Base-by-base conservation (phyloP, 2,797 vertebrate species). In the Anas bahamensis region DNA sequence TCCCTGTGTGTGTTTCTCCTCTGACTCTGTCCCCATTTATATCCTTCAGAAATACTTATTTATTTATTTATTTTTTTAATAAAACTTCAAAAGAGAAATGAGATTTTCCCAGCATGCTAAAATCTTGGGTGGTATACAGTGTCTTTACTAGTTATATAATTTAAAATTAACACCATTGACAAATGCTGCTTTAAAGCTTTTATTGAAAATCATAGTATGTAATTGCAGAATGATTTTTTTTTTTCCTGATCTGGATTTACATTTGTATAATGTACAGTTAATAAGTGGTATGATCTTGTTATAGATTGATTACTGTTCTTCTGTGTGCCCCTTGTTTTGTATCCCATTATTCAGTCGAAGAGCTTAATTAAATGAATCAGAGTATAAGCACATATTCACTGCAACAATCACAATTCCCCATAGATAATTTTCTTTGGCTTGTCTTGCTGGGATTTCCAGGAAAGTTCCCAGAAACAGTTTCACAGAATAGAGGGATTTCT, bases 391-490 rank as follows among this genome's bases (percentile, higher is more conserved):
- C 88, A 93, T 56, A 91, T 85, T 96, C 95, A 79, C 87, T 89
- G 86, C 88, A 94, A 94, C 89, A 90, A 90, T 95, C 59, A 8
- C 91, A 97, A 89, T 96, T 94, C 93, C 91, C 92, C 83, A 83
- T 85, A 94, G 94, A 96, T 95, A 91, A 88, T 91, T 96, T 92
- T 94, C 73, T 93, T 95, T 96, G 95, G 93, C 89, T 94, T 89
- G 86, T 87, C 73, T 93, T 91, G 46, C 88, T 96, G 93, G 88
- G 86, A 87, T 94, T 95, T 96, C 93, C 86, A 95, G 94, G 90
- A 95, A 95, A 89, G 93, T 94, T 96, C 94, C 55, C 88, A 96
- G 92, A 96, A 94, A 92, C 77, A 6, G 44, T 87, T 90, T 91
- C 85, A 95, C 61, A 94, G 77, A 96, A 94, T 78, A 89, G 90